Evolutionary conservation across 2,797 vertebrate species (phyloP).

Genomic region (Emydoidea blandingii): DNA sequence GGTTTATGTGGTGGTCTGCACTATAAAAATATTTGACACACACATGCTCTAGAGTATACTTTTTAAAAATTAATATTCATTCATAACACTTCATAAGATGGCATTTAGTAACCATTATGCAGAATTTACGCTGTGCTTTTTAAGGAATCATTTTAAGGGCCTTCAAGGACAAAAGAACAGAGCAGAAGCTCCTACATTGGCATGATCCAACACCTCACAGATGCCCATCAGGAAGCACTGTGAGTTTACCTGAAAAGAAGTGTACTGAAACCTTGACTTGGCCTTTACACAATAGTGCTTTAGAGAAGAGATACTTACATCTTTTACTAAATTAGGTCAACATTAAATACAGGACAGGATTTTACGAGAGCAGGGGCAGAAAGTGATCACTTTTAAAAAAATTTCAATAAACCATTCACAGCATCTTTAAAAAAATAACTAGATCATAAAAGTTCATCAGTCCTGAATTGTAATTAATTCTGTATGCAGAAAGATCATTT

Average conservation of each 20-base stretch:
- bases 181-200: background rate
- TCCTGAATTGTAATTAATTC: slow-evolving; percentile 76
- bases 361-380: slow-evolving; percentile 71
- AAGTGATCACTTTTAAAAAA: slow-evolving; percentile 74
- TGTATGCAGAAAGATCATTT: slow-evolving; percentile 67
- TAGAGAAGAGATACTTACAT: background rate
- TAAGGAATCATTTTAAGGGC: slow-evolving; percentile 31
- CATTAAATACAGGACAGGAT: slow-evolving; percentile 67
- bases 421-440: slow-evolving; percentile 78
- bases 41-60: slow-evolving; percentile 23
- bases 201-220: background rate
- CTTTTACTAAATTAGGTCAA: slow-evolving; percentile 70
- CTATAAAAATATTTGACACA: slow-evolving; percentile 50
- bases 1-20: slow-evolving; percentile 52
- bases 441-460: slow-evolving; percentile 78
- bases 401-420: slow-evolving; percentile 76
- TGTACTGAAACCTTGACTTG: slow-evolving; percentile 56
- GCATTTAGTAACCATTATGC: slow-evolving; percentile 20
- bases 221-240: background rate
- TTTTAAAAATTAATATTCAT: slow-evolving; percentile 62
- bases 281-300: slow-evolving; percentile 26
- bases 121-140: slow-evolving; percentile 17
- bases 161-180: slow-evolving; percentile 52
- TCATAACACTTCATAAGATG: slow-evolving; percentile 48
- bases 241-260: slow-evolving; percentile 10